Evolutionary conservation across 2,888 invertebrate genomes (phyloP).

Genomic region (Spatulosminthurus flaviceps): DNA sequence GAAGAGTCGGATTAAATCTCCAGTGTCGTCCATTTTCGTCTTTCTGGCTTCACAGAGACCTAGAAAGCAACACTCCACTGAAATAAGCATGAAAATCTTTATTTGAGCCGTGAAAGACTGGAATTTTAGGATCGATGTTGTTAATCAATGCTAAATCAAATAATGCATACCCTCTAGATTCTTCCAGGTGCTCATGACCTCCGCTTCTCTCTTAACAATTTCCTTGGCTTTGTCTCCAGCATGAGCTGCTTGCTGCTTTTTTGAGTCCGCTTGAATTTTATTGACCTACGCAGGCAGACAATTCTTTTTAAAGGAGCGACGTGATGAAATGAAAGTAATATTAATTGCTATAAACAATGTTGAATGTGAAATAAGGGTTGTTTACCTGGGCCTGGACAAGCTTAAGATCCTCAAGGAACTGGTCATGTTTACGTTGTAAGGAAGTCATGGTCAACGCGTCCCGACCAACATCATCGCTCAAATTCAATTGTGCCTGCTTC

Average conservation of each 20-base stretch:
- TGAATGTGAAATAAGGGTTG: no score
- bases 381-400: conserved; percentile 88
- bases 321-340: no score
- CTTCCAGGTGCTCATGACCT: conserved; percentile 96
- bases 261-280: conserved; percentile 90
- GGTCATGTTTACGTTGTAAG: conserved; percentile 94
- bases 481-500: conserved; percentile 94
- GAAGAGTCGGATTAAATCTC: conserved; percentile 95
- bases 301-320: neutral
- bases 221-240: conserved; percentile 97
- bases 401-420: conserved; percentile 96
- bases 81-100: no score
- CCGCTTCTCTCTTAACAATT: conserved; percentile 93
- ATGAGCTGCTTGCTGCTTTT: conserved; percentile 90
- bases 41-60: conserved; percentile 78
- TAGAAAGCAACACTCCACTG: neutral
- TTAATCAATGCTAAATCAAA: no score
- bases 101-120: neutral
- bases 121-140: neutral
- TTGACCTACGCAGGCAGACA: conserved; percentile 72
- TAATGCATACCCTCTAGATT: conserved; percentile 80
- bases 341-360: neutral
- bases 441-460: conserved; percentile 97
- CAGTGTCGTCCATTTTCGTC: conserved; percentile 91
- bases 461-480: conserved; percentile 93